A percentile compares a stretch with the other conserved stretches of the same genome.
phyloP scores from a whole-genome alignment of 2,888 invertebrate species.

The Prionchulus punctatus region DNA sequence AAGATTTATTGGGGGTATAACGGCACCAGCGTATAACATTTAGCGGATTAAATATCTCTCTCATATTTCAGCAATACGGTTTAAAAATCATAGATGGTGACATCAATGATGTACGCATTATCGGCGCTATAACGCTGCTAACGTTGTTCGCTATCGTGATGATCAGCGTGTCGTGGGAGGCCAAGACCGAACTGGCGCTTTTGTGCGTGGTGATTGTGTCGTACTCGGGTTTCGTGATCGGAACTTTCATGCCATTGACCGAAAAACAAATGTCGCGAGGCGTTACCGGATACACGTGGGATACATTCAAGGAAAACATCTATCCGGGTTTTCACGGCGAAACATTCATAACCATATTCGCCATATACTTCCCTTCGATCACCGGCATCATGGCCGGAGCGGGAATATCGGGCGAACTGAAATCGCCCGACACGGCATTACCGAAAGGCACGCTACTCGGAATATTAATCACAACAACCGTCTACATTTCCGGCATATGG shows the following conservation, averaged over 20 bases:
- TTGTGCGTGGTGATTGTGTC: conserved; percentile 61
- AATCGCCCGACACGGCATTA: conserved; percentile 76
- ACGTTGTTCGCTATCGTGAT: background rate
- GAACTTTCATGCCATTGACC: conserved; percentile 65
- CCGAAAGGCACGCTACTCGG: conserved; percentile 77
- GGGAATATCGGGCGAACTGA: conserved; percentile 8
- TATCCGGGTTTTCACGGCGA: conserved; percentile 56
- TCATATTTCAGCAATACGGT: background rate
- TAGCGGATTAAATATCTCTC: too few relatives aligned
- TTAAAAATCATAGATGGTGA: conserved; percentile 21
- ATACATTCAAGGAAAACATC: conserved; percentile 41
- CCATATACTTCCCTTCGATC: conserved; percentile 92
- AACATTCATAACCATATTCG: conserved; percentile 79
- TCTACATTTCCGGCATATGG: conserved; percentile 62
- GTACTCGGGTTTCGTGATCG: conserved; percentile 72
- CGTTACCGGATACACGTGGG: conserved; percentile 60
- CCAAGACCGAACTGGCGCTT: background rate
- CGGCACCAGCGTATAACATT: background rate
- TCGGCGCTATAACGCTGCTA: conserved; percentile 15
- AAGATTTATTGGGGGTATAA: conserved; percentile 33
- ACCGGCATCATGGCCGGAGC: conserved; percentile 49
- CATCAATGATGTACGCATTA: conserved; percentile 24
- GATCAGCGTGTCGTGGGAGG: conserved; percentile 5
- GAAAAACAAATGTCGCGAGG: conserved; percentile 55
- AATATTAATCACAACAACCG: conserved; percentile 62